These are phyloP conservation scores for Cheilosia vulpina DNA, from an alignment of 2,888 invertebrate genomes.

Conservation along the genomic window DNA sequence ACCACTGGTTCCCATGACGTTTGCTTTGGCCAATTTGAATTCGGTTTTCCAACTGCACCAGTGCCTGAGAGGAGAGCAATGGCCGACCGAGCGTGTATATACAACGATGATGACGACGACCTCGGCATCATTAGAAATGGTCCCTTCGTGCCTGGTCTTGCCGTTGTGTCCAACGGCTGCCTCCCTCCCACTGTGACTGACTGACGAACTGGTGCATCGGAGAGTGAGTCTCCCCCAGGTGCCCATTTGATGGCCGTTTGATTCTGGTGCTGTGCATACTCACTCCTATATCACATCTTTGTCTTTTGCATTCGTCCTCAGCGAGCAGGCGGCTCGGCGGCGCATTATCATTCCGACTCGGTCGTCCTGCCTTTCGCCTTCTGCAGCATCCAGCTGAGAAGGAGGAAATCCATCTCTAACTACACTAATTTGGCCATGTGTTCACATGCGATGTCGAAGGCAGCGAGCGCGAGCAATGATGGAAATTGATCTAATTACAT, in stretches of 20 bases:
- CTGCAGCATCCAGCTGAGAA: conserved; percentile 16
- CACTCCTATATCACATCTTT: conserved; percentile 5
- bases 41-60: conserved; percentile 37
- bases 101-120: conserved; percentile 52
- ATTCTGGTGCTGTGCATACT: conserved; percentile 24
- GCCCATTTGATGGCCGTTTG: conserved; percentile 71
- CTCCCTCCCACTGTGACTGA: conserved; percentile 64
- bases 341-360: conserved; percentile 65
- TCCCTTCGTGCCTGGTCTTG: conserved; percentile 57
- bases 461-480: conserved; percentile 56
- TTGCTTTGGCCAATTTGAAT: conserved; percentile 72
- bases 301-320: conserved; percentile 56
- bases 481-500: conserved; percentile 76
- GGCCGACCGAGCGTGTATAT: conserved; percentile 17
- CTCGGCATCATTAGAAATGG: conserved; percentile 74
- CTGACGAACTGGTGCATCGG: conserved; percentile 58
- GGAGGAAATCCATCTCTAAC: conserved; percentile 64
- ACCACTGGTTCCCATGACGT: conserved; percentile 68
- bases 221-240: conserved; percentile 56
- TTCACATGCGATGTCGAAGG: conserved; percentile 61
- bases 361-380: conserved; percentile 19
- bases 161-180: conserved; percentile 14
- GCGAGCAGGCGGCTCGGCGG: conserved; percentile 18
- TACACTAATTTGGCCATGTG: conserved; percentile 73
- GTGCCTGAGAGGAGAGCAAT: conserved; percentile 28